A percentile compares a stretch with the other conserved stretches of the same genome.
These are phyloP conservation scores for Gonioctena quinquepunctata DNA, from an alignment of 1,140 invertebrate genomes.

Conservation along the genomic window DNA sequence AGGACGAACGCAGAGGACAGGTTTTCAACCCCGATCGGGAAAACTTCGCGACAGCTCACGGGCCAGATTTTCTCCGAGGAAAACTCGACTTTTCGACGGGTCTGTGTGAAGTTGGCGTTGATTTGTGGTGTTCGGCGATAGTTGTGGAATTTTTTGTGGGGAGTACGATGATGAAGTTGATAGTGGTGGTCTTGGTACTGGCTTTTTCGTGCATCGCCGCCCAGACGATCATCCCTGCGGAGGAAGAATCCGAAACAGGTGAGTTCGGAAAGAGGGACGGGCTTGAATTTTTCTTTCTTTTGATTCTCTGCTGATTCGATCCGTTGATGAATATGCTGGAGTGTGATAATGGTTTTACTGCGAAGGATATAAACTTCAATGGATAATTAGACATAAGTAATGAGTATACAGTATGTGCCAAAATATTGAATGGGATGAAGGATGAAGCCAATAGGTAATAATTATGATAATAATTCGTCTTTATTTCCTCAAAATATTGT, in stretches of 20 bases:
- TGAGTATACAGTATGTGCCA: too few species aligned
- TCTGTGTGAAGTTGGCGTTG: not conserved
- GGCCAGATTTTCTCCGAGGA: too few species aligned
- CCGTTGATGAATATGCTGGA: too few species aligned
- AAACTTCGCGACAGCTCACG: conserved; percentile 10
- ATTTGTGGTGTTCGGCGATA: not conserved
- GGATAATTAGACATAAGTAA: too few species aligned
- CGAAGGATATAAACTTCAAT: too few species aligned
- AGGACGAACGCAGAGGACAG: conserved; percentile 12
- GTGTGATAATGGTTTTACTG: too few species aligned
- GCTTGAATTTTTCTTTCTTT: too few species aligned
- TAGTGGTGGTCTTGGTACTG: conserved; percentile 2
- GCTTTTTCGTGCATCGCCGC: conserved; percentile 15
- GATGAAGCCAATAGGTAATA: too few species aligned
- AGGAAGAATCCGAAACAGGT: conserved; percentile 32
- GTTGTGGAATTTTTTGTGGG: not conserved
- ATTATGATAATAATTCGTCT: too few species aligned
- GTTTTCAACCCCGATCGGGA: conserved; percentile 13
- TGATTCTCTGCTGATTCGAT: too few species aligned
- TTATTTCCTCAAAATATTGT: too few species aligned
- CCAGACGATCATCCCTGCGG: conserved; percentile 26
- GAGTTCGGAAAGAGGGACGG: not conserved
- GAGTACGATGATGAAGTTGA: not conserved
- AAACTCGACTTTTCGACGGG: not conserved
- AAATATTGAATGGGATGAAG: too few species aligned